A percentile compares a stretch with the other conserved stretches of the same genome.
Evolutionary conservation across 2,113 vertebrate species (phyloP).

Genomic region (Pteronura brasiliensis): DNA sequence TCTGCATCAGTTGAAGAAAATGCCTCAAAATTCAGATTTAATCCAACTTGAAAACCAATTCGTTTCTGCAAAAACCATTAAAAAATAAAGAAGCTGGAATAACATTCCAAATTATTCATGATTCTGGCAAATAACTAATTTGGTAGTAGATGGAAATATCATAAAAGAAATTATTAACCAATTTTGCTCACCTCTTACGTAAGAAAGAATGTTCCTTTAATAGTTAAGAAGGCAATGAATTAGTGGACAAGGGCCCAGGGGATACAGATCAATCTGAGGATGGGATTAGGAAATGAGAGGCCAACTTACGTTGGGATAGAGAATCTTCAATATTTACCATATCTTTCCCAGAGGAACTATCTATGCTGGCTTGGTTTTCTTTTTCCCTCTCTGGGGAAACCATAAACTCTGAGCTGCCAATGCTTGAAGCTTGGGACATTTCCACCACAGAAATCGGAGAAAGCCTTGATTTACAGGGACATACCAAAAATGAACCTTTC

Average conservation of each 20-base stretch:
- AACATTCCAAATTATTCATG: neutral
- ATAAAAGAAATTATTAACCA: neutral
- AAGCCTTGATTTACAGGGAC: neutral
- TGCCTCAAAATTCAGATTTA: conserved; percentile 45
- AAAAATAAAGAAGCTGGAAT: neutral
- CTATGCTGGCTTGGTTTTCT: conserved; percentile 25
- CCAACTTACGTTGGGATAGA: neutral
- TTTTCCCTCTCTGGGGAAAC: conserved; percentile 27
- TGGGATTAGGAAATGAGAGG: neutral
- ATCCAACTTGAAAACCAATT: conserved; percentile 33
- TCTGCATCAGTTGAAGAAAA: conserved; percentile 8
- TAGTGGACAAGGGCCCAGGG: neutral
- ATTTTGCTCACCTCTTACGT: conserved; percentile 35
- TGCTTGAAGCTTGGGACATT: conserved; percentile 50
- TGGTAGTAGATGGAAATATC: conserved; percentile 1
- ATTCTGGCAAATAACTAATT: conserved; percentile 24
- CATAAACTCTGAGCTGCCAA: neutral
- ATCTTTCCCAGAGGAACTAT: conserved; percentile 6
- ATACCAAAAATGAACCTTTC: neutral
- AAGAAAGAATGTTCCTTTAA: conserved; percentile 39
- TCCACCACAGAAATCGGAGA: conserved; percentile 37
- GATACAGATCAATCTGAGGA: neutral
- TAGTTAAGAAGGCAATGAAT: neutral
- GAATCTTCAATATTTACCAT: conserved; percentile 60
- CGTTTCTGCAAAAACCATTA: conserved; percentile 28